phyloP scores from a whole-genome alignment of 2,888 invertebrate genomes.

The Neuroscelio doddi region DNA sequence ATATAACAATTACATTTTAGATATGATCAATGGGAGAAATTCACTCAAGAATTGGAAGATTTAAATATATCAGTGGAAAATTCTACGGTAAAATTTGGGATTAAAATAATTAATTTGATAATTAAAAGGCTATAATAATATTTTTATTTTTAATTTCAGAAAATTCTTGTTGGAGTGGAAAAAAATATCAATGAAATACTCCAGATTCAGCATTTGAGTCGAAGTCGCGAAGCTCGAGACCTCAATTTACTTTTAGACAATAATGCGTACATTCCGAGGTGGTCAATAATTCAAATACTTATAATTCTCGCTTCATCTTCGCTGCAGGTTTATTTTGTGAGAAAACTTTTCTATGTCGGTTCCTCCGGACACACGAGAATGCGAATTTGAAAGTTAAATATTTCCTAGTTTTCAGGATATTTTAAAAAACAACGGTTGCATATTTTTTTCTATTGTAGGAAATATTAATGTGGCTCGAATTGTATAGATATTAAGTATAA shows the following conservation, averaged over 20 bases:
- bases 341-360: constrained; percentile 90
- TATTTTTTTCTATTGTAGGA: not conserved
- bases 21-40: constrained; percentile 95
- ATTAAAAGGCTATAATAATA: too few relatives aligned
- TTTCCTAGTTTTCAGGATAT: not conserved
- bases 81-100: constrained; percentile 82
- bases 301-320: constrained; percentile 86
- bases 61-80: constrained; percentile 91
- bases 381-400: constrained; percentile 57
- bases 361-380: constrained; percentile 72
- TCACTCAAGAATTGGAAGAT: constrained; percentile 90
- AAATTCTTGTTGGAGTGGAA: constrained; percentile 84
- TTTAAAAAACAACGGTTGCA: not conserved
- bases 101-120: too few relatives aligned
- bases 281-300: constrained; percentile 90
- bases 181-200: constrained; percentile 89
- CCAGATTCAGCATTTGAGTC: constrained; percentile 86
- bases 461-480: too few relatives aligned
- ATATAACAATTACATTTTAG: constrained; percentile 69
- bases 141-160: constrained; percentile 73
- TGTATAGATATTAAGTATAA: too few relatives aligned
- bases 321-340: constrained; percentile 89
- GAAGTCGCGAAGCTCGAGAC: constrained; percentile 87
- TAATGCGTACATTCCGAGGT: constrained; percentile 88
- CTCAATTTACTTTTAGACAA: constrained; percentile 86